Base-by-base conservation (phyloP, 1,140 invertebrate genomes). In the Helicoverpa zea region DNA sequence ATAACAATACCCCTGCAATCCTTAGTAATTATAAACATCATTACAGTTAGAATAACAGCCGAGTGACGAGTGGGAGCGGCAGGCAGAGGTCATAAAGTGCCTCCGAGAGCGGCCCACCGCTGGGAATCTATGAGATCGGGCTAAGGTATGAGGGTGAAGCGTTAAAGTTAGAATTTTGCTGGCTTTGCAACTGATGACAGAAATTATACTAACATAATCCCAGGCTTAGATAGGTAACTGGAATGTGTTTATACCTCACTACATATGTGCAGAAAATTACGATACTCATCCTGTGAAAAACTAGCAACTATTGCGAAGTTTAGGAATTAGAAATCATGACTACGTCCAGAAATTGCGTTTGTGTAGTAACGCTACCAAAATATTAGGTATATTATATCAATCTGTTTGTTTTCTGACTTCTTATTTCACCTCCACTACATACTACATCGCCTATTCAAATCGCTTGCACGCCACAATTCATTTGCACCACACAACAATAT, bases 401-500 rank as follows among this genome's bases (percentile, higher is more conserved):
- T n/a, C n/a, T n/a, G n/a, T n/a, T n/a, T n/a, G n/a, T n/a, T n/a
- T n/a, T n/a, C n/a, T n/a, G 0, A 9, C 5, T 9, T 61, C 0
- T 30, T 18, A 18, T 61, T 30, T 13, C 29, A 3, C 30, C 29
- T 13, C 59, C 23, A 30, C 59, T 3, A 14, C 11, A 30, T 11
- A 30, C 59, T 3, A 14, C 11, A 30, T 11, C 13, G 10, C 3
- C 11, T 10, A 64, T 1, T 43, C 9, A 52, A 70, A 70, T 13
- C 66, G 66, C 66, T 58, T n/a, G n/a, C n/a, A n/a, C n/a, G n/a
- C 23, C 7, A 30, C 79, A 30, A 23, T 10, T 49, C 2, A 23
- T 18, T 72, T 64, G 16, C 18, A 78, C 68, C 81, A 73, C 58
- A 61, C 3, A 11, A 43, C 35, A 82, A 82, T 43, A 81, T 82